phyloP scores from a whole-genome alignment of 2,888 invertebrate species.

The Falcaria lacertinaria region DNA sequence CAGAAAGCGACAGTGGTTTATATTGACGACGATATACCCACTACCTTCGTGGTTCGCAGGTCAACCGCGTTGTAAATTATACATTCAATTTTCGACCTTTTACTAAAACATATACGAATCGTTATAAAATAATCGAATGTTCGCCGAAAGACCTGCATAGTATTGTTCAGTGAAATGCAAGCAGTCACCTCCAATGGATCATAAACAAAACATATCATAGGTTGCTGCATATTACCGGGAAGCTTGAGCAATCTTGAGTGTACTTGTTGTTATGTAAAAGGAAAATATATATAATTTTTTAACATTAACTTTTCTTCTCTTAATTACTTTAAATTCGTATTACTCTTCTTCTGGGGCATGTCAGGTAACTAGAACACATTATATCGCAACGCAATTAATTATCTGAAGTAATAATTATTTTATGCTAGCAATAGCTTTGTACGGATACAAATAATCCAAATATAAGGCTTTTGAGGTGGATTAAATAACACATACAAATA shows the following conservation, averaged over 20 bases:
- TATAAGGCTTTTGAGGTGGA: too few relatives aligned
- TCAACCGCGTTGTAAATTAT: constrained; percentile 28
- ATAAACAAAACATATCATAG: constrained; percentile 36
- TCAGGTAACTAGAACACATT: too few relatives aligned
- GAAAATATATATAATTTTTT: constrained; percentile 26
- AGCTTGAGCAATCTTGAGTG: constrained; percentile 47
- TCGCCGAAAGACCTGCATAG: constrained; percentile 22
- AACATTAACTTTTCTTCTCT: too few relatives aligned
- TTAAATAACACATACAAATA: too few relatives aligned
- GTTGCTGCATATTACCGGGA: constrained; percentile 51
- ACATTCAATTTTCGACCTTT: constrained; percentile 50
- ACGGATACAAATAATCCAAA: too few relatives aligned
- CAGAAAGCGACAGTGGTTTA: constrained; percentile 74
- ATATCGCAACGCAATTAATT: too few relatives aligned
- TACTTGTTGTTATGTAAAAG: constrained; percentile 23
- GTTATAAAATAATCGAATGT: constrained; percentile 10
- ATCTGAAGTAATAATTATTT: too few relatives aligned
- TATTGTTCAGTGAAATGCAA: constrained; percentile 36
- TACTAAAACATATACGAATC: constrained; percentile 20
- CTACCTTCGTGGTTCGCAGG: constrained; percentile 57
- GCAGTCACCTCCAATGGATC: constrained; percentile 19
- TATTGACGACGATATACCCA: constrained; percentile 68
- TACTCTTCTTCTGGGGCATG: too few relatives aligned
- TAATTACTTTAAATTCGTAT: too few relatives aligned
- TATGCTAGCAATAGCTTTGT: too few relatives aligned